Base-by-base conservation (phyloP, 2,113 vertebrate species). In the Telmatochromis sp. region DNA sequence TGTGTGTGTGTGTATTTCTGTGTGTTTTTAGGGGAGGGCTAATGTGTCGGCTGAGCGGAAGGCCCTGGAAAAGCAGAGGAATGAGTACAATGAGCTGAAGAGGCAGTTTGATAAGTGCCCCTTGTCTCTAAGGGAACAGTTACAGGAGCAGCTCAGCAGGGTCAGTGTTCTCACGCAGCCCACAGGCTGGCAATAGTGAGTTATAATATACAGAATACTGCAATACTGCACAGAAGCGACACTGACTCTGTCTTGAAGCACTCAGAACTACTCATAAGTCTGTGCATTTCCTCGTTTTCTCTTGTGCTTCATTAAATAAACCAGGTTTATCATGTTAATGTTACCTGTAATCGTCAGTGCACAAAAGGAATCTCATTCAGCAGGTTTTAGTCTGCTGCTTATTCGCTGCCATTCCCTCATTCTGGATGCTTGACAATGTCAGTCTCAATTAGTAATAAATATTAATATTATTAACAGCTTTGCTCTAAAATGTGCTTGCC, bases 21-120 rank as follows among this genome's bases (percentile, higher is more conserved):
- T 95, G 92, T 96, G 95, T 95, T 94, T 97, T 97, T 97, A 99
- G 98, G 98, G 97, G 94, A 99, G 98, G 97, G 98, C 97, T 97
- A 98, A 98, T 96, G 95, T 99, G 96, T 98, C 97, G 95, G 97
- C 97, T 92, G 98, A 97, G 96, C 97, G 97, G 97, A 97, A 97
- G 96, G 96, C 96, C 96, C 97, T 99, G 97, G 97, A 98, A 96
- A 97, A 97, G 95, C 98, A 97, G 96, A 98, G 93, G 96, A 97
- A 94, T 87, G 97, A 97, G 93, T 98, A 97, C 97, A 97, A 96
- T 96, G 98, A 99, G 96, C 97, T 98, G 97, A 98, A 97, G 98
- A 98, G 95, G 96, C 98, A 98, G 96, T 97, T 99, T 96, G 97
- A 97, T 98, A 98, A 98, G 97, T 99, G 98, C 97, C 98, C 98